A percentile compares a stretch with the other conserved stretches of the same genome.
Conservation (phyloP, 2,113 vertebrate species). For the Lepisosteus oculatus region DNA sequence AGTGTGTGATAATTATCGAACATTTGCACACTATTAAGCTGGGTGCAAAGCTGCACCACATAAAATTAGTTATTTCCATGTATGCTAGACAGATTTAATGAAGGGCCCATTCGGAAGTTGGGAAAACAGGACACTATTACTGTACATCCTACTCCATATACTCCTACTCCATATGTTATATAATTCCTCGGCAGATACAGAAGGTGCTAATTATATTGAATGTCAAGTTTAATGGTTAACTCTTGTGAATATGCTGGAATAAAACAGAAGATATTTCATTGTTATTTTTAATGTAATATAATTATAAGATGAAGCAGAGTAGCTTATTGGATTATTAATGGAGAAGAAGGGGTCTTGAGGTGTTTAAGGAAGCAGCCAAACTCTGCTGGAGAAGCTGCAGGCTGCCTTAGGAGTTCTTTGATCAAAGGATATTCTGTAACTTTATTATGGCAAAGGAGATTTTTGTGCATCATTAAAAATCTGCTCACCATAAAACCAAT, state of each 20-base stretch:
- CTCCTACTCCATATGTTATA: too few species aligned
- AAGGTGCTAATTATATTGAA: too few species aligned
- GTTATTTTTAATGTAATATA: slow-evolving; percentile 29
- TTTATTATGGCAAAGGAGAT: neutral
- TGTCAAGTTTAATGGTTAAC: too few species aligned
- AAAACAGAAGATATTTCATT: slow-evolving; percentile 25
- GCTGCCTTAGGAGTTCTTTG: neutral
- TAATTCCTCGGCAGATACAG: too few species aligned
- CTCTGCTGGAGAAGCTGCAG: neutral
- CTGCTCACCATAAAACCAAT: slow-evolving; percentile 5
- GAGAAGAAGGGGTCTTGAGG: neutral
- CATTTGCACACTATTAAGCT: too few species aligned
- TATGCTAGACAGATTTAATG: too few species aligned
- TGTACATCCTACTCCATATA: too few species aligned
- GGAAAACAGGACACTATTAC: too few species aligned
- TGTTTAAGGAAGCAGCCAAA: neutral
- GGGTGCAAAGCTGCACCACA: too few species aligned
- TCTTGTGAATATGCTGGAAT: neutral
- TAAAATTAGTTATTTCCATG: too few species aligned
- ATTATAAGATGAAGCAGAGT: neutral
- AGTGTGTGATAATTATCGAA: too few species aligned
- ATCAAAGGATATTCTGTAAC: neutral
- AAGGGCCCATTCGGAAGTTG: too few species aligned
- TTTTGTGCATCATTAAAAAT: neutral
- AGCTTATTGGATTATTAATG: slow-evolving; percentile 1